Base-by-base conservation (phyloP, 2,797 vertebrate species). In the Hephaestus fuliginosus region DNA sequence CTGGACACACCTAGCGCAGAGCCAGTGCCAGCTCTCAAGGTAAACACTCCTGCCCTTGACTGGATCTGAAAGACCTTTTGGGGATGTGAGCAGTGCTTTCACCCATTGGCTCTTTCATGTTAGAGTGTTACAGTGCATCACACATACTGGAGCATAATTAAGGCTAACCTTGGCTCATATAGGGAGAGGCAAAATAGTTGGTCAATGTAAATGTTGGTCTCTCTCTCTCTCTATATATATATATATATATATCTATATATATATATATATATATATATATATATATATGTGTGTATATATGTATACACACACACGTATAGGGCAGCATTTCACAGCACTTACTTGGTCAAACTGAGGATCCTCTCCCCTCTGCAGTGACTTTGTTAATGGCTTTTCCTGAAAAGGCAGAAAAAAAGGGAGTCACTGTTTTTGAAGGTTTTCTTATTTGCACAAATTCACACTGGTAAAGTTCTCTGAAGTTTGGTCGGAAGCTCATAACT, bases 271-370 rank as follows among this genome's bases (percentile, higher is more conserved):
- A 25, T 25, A 25, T 25, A 25, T 25, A 25, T 25, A 25, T 25
- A 25, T 25, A 25, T 25, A 25, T 25, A 25, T 25, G 2, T 25
- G n/a, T n/a, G 25, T 25, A 25, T 25, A 2, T 25, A 25, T 25
- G 25, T 25, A 33, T 5, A 33, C 30, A 33, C 30, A 33, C 30
- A 33, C 30, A 33, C 30, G 5, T 5, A 33, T 33, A 33, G 3
- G 30, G 8, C 43, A 33, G n/a, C 28, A 44, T n/a, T 80, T 74
- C 22, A 58, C 14, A 73, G 53, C 53, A 95, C 97, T 95, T 95
- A 99, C 98, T 95, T 99, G 98, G 94, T 99, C 98, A 95, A 99
- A 99, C 80, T 98, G 98, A 67, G 96, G 95, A 94, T 99, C 98
- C 92, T 99, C 98, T 90, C 98, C 97, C 92, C 97, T 96, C 90